Conservation (phyloP, 2,888 invertebrate species). For the Neoascia interrupta region DNA sequence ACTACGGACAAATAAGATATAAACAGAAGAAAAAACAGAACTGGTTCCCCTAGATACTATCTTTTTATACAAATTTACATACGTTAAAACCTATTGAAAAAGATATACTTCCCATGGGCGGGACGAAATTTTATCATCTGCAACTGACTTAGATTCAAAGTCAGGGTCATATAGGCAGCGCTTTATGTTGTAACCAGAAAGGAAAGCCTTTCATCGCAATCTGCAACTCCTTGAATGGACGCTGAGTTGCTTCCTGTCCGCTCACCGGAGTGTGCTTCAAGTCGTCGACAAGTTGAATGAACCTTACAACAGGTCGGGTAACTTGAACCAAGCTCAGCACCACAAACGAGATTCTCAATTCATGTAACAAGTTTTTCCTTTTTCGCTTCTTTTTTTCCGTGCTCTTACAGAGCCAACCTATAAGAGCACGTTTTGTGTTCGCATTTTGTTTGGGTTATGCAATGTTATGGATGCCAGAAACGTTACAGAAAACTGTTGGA, state of each 20-base stretch:
- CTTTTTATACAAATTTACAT: too few relatives aligned
- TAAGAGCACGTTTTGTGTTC: slow-evolving; percentile 7
- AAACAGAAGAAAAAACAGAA: slow-evolving; percentile 13
- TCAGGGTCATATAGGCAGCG: slow-evolving; percentile 60
- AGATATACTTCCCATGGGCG: too few relatives aligned
- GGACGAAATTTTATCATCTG: too few relatives aligned
- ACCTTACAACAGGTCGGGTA: slow-evolving; percentile 42
- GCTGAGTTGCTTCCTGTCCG: slow-evolving; percentile 29
- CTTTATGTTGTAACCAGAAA: slow-evolving; percentile 44
- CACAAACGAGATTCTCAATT: slow-evolving; percentile 48
- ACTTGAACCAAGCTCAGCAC: slow-evolving; percentile 54
- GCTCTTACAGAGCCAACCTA: neutral
- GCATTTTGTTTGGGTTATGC: slow-evolving; percentile 36
- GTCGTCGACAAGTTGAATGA: slow-evolving; percentile 51
- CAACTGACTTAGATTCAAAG: slow-evolving; percentile 40
- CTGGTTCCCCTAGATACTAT: slow-evolving; percentile 19
- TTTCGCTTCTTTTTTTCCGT: neutral
- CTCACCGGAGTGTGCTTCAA: slow-evolving; percentile 16
- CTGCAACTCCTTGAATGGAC: slow-evolving; percentile 6
- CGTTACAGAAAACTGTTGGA: slow-evolving; percentile 22
- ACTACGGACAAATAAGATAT: neutral
- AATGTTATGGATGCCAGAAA: slow-evolving; percentile 7
- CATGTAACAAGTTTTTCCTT: slow-evolving; percentile 56
- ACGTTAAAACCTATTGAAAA: too few relatives aligned
- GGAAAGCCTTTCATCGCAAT: slow-evolving; percentile 60